Evolutionary conservation across 2,113 vertebrate genomes (phyloP), one percentile per base, ranked within the genome.

Genomic region (Pachypanchax playfairii): DNA sequence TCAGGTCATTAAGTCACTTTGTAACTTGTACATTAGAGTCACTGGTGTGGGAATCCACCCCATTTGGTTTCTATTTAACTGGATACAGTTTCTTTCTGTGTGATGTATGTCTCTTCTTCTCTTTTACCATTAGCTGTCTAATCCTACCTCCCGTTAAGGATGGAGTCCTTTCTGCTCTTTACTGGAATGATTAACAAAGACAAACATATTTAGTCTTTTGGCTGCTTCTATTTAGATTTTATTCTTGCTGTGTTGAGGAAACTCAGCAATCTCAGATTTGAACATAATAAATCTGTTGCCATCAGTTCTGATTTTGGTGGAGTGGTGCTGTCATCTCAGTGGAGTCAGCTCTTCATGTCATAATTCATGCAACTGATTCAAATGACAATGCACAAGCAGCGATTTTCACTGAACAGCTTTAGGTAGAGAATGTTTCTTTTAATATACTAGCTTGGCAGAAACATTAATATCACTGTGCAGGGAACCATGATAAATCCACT

Each of bases 51-150:
- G 48, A 77, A 49, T 50, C 31, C 17, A 39, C 56, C 31, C 42
- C 36, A 56, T 74, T 66, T 50, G 47, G 53, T 35, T 18, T 41
- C 12, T 15, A 50, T 70, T 74, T 73, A 74, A 74, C 65, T 59
- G 62, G 50, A 77, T 38, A 63, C 52, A 36, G 28, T 65, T 49
- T 38, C 14, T 71, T 35, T 60, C 31, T 57, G 49, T 57, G 67
- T 74, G 41, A 57, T 41, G 22, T 77, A 64, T 10, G 4, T 70
- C 38, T 65, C 26, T 53, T 54, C 29, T 28, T 29, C 50, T 53
- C 29, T 38, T n/a, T 22, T 56, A 25, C 56, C 73, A 70, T 76
- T 58, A 65, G 55, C 60, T 28, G 12, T 56, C 17, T 25, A 35
- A 39, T 43, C 26, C 39, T 29, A 28, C 53, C 44, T 43, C 47